These are phyloP conservation scores for Galagoides demidoff DNA, from an alignment of 2,797 vertebrate genomes.

Conservation along the genomic window DNA sequence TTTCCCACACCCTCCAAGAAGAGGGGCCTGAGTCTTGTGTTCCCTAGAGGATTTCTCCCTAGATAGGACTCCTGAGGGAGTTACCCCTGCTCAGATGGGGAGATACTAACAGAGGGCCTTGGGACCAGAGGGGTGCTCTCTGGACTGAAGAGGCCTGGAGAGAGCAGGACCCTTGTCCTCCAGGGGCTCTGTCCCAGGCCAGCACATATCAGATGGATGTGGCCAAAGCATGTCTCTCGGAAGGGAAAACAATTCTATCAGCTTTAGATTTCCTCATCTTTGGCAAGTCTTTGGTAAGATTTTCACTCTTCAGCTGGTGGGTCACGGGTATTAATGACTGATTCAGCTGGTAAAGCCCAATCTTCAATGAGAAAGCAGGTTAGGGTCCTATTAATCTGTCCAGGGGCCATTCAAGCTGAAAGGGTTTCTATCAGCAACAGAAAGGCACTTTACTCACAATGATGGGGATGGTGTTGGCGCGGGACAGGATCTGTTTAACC, in stretches of 20 bases:
- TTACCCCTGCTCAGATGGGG: no score
- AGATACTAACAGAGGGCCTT: neutral
- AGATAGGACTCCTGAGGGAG: neutral
- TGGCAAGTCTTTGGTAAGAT: neutral
- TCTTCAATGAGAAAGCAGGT: neutral
- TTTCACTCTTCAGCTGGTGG: neutral
- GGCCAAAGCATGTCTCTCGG: neutral
- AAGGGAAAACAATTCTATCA: neutral
- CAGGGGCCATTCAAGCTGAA: neutral
- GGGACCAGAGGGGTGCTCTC: neutral
- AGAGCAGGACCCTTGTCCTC: neutral
- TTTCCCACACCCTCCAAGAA: neutral
- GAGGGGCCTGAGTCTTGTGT: neutral
- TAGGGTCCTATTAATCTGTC: neutral
- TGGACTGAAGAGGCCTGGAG: no score
- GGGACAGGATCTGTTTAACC: slow-evolving; percentile 97
- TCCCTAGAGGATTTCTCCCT: neutral
- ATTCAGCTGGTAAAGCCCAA: neutral
- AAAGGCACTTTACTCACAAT: slow-evolving; percentile 91
- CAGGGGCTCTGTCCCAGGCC: neutral
- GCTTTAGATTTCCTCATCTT: neutral
- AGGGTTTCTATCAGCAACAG: neutral
- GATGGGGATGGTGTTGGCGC: slow-evolving; percentile 95
- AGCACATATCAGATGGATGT: neutral
- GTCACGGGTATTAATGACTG: neutral